Conservation (phyloP, 2,888 invertebrate species). For the Lucinisca nassula region DNA sequence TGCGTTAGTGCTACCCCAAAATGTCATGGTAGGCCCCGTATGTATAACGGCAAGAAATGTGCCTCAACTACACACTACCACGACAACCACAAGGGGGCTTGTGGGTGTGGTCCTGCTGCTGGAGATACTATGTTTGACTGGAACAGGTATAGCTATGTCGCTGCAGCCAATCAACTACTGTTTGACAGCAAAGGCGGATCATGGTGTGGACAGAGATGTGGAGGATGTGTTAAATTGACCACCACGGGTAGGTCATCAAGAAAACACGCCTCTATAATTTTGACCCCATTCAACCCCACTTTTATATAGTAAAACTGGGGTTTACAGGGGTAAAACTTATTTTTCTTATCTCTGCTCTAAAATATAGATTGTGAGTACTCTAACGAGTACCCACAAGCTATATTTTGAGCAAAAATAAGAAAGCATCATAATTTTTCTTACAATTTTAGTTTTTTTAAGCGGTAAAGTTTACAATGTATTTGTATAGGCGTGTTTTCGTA, state of each 20-base stretch:
- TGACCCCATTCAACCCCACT: too few species aligned
- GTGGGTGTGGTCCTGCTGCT: conserved; percentile 73
- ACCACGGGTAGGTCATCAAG: conserved; percentile 83
- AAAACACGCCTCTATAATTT: too few species aligned
- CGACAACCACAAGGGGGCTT: conserved; percentile 79
- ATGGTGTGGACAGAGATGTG: conserved; percentile 79
- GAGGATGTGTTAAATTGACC: conserved; percentile 78
- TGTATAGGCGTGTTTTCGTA: too few species aligned
- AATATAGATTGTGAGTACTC: too few species aligned
- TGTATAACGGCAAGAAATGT: conserved; percentile 76
- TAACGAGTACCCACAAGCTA: too few species aligned
- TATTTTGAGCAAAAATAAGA: too few species aligned
- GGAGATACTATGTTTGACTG: conserved; percentile 68
- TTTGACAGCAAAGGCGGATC: conserved; percentile 64
- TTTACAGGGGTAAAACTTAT: too few species aligned
- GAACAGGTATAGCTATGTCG: conserved; percentile 73
- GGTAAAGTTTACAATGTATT: too few species aligned
- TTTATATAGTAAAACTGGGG: too few species aligned
- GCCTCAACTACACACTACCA: conserved; percentile 81
- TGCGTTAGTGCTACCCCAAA: conserved; percentile 44
- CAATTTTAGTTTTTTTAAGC: too few species aligned
- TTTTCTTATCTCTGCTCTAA: too few species aligned
- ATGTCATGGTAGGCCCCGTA: conserved; percentile 67
- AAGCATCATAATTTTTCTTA: too few species aligned
- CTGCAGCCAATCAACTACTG: conserved; percentile 75